Evolutionary conservation across 2,113 vertebrate genomes (phyloP), one percentile per base, ranked within the genome.

Genomic region (Balaeniceps rex): DNA sequence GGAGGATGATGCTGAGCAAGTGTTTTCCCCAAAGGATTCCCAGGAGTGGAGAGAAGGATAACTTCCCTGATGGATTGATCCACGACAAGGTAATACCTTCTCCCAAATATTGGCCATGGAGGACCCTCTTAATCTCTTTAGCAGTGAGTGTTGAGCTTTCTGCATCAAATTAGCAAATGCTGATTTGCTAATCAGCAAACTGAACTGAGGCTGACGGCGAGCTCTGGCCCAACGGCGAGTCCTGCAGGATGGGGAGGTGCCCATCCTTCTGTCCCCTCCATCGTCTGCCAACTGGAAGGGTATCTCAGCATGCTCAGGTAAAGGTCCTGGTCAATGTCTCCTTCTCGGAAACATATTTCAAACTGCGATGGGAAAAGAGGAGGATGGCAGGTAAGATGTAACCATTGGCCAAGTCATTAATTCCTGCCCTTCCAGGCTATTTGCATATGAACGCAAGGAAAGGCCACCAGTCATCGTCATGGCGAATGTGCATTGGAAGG

Each of bases 81-180:
- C 65, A 14, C 96, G 90, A 97, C 65, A 77, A 96, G 46, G 25
- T 81, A 91, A 97, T 86, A 83, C 36, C 55, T 86, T 92, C 70
- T 90, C 52, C 78, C 58, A 93, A 68, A 54, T 80, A 80, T 42
- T 57, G 44, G 33, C 49, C 47, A 26, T 4, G 19, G 52, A 94
- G 81, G 68, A 82, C 36, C 44, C 19, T 88, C 44, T 97, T 87
- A 88, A 87, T 94, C 83, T 90, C 75, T 88, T 76, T 85, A 95
- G 28, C 83, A 93, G 88, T 19, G 61, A 96, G 82, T 10, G 36
- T 61, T 97, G 88, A 76, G 84, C 83, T 97, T 78, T 94, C 91
- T 90, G 78, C 81, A 94, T 63, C 55, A 82, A 96, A 97, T 92
- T 95, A 94, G 36, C 87, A 96, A 97, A 87, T 64, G 64, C 36